Base-by-base conservation (phyloP, 2,113 vertebrate genomes). In the Martes martes region DNA sequence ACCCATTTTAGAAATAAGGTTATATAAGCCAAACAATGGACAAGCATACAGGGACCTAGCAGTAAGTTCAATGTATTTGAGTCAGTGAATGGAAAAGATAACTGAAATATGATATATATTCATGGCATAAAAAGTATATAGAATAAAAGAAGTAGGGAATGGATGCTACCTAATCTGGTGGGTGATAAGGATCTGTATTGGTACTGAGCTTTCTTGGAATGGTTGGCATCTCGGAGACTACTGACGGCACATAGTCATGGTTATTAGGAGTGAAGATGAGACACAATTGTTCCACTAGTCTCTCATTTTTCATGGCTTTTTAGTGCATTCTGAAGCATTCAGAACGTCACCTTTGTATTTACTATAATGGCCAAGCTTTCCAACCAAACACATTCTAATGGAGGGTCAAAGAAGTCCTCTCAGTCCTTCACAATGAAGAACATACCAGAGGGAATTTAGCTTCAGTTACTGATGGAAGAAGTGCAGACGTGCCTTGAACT, bases 241-340 rank as follows among this genome's bases (percentile, higher is more conserved):
- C 79, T 91, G 92, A 97, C 88, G 87, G 94, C 84, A 83, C 8
- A 15, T 74, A 81, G 91, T 94, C 63, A 42, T 39, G 39, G 57
- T 86, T 96, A 76, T 84, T 96, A 98, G 39, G 83, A 96, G 59
- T 92, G 33, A 97, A 96, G 98, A 92, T 91, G 63, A 39, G 65
- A 71, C 71, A 91, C 61, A 24, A 11, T 76, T 28, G 5, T 78
- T 96, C 71, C 89, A 65, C 97, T 93, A 92, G 83, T 95, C 79
- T 89, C 36, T 11, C 55, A 10, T 97, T 95, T 98, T 83, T 96
- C 96, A 94, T 71, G 90, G 28, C 76, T 61, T 91, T 94, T 95
- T 74, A 45, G 90, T 80, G 74, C 80, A 97, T 95, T 93, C 88
- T 93, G 74, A 93, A 87, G 91, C 2, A 0, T 78, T 96, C 95